Evolutionary conservation across 2,888 invertebrate genomes (phyloP), one percentile per base, ranked within the genome.

Genomic region (Epicampocera succincta): DNA sequence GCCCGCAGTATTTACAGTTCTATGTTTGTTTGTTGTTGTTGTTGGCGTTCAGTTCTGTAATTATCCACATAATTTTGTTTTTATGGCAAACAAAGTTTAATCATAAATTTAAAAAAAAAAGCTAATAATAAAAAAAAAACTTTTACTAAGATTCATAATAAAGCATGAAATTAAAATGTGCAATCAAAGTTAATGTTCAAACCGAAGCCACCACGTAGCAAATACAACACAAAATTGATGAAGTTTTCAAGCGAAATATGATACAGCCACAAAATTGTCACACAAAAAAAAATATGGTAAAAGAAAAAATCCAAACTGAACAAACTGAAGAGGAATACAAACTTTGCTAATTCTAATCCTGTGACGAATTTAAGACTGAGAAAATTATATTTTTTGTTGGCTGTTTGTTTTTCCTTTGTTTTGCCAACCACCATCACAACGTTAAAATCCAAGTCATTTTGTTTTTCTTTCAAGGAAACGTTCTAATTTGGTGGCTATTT

Each of bases 271-370:
- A 73, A 66, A 72, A 60, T 60, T 73, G 52, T 52, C 48, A 65
- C 46, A 78, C 65, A 40, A 9, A 40, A 48, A 29, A n/a, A n/a
- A n/a, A n/a, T n/a, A n/a, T n/a, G n/a, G n/a, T n/a, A n/a, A n/a
- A n/a, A n/a, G n/a, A n/a, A n/a, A n/a, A n/a, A n/a, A n/a, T n/a
- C n/a, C n/a, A n/a, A n/a, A n/a, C n/a, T n/a, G n/a, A n/a, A 12
- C 65, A n/a, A 46, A n/a, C 11, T 42, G 44, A n/a, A 74, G 29
- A 42, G 33, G 19, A 29, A 21, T 12, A 60, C 42, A 71, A 79
- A 79, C 72, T 79, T 79, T 79, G 46, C 78, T 79, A 79, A 79
- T 66, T 79, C 72, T 79, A 79, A 79, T 79, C 78, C 73, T 79
- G 78, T 79, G 72, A 79, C 78, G 78, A 79, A 79, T 79, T 72